Base-by-base conservation (phyloP, 1,140 invertebrate species). In the Drosophila triauraria region DNA sequence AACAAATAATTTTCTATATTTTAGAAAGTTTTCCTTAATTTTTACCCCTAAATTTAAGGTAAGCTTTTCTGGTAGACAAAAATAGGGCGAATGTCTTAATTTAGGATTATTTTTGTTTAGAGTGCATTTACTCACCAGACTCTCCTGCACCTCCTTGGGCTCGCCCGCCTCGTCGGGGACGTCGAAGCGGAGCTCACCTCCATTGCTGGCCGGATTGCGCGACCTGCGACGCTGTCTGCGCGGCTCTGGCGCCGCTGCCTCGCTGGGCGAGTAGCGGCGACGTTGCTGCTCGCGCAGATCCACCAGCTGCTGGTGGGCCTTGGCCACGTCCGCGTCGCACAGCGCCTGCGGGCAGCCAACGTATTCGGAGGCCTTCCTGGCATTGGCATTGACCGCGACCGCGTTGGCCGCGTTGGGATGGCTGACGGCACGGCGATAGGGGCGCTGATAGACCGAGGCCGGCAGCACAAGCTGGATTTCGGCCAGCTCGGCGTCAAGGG, bases 261-360 rank as follows among this genome's bases (percentile, higher is more conserved):
- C 20, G 20, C 15, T 43, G 8, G 30, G 51, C 17, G 51, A 32
- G 9, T 53, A 51, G 6, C 60, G 69, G 2, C 56, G 70, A 7
- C 54, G 69, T 25, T 56, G 68, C 25, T 77, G 69, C 25, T 76
- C 50, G 13, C 51, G 60, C 10, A 91, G 62, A 38, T 78, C 68
- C 44, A 53, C 71, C 56, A 91, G 17, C 27, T 86, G 82, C 7
- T 76, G 69, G 17, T 65, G 71, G 50, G 68, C 80, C 9, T 63
- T 54, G 20, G 56, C 47, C 30, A 91, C 56, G 43, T 77, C 60
- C 43, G 78, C 57, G 47, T 79, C 61, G 25, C 57, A 62, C 12
- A 77, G 51, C 1, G 23, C 23, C 9, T 35, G 48, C 38, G 35
- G 25, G 12, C 25, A 38, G 10, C 48, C 61, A 1, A 69, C 6